phyloP scores from a whole-genome alignment of 2,888 invertebrate species.

The Aromia moschata region DNA sequence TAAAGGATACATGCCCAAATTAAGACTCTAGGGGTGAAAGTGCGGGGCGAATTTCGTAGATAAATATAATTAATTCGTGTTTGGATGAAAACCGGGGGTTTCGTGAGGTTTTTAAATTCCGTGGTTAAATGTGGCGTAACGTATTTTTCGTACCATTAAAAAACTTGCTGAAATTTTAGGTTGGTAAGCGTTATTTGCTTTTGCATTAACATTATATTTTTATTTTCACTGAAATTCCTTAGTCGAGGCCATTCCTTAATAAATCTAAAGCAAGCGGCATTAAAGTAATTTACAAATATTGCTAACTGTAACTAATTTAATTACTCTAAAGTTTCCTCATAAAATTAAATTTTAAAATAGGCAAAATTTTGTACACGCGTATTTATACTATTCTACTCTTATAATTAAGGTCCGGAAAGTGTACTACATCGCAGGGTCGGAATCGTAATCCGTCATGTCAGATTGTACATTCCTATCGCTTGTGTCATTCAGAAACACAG shows the following conservation, averaged over 20 bases:
- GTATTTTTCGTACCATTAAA: neutral
- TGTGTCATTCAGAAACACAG: too few relatives aligned
- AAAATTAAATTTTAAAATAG: neutral
- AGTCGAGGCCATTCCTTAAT: too few relatives aligned
- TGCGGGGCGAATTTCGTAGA: neutral
- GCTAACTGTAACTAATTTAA: too few relatives aligned
- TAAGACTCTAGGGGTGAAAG: slow-evolving; percentile 1
- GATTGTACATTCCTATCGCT: too few relatives aligned
- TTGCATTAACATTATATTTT: neutral
- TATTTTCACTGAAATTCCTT: too few relatives aligned
- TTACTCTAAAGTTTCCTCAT: neutral
- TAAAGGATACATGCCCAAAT: slow-evolving; percentile 21
- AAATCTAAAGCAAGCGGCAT: too few relatives aligned
- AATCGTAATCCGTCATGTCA: too few relatives aligned
- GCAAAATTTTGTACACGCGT: neutral
- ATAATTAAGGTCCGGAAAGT: too few relatives aligned
- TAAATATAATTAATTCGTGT: slow-evolving; percentile 8
- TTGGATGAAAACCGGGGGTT: neutral
- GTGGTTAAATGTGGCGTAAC: neutral
- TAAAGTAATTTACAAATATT: too few relatives aligned
- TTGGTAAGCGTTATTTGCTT: neutral
- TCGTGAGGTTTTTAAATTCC: neutral
- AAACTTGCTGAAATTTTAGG: neutral
- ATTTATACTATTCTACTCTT: neutral
- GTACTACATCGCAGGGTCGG: too few relatives aligned